phyloP scores from a whole-genome alignment of 2,888 invertebrate species.

The Tenthredo distinguenda region DNA sequence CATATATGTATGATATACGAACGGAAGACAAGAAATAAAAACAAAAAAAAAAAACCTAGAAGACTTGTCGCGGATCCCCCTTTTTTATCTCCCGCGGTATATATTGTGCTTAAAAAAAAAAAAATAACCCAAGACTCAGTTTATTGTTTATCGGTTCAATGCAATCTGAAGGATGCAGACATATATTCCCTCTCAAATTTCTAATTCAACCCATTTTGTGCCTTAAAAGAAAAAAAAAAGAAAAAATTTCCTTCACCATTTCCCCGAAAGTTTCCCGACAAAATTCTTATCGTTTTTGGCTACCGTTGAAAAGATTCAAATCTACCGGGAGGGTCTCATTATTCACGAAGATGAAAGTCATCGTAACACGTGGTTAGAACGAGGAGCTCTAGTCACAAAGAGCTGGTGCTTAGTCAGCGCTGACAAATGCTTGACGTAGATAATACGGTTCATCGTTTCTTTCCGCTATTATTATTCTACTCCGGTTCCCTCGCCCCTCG shows the following conservation, averaged over 20 bases:
- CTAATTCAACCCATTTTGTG: not conserved
- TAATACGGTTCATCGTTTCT: not conserved
- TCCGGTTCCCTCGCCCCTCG: not conserved
- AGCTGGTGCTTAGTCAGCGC: constrained; percentile 10
- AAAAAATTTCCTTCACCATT: not conserved
- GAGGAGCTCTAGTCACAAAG: not conserved
- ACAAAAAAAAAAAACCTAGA: not conserved
- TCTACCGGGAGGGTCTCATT: not conserved
- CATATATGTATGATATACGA: not conserved
- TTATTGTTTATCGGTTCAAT: not conserved
- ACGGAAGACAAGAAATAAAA: not conserved
- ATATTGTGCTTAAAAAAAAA: not conserved
- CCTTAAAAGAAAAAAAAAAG: not conserved
- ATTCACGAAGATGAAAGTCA: not conserved
- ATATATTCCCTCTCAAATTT: not conserved
- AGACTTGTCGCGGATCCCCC: not conserved
- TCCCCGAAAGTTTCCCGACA: not conserved
- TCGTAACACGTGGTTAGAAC: not conserved
- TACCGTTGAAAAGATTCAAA: not conserved
- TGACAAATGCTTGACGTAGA: constrained; percentile 16
- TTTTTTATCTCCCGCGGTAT: not conserved
- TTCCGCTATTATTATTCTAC: not conserved
- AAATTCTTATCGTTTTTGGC: not conserved
- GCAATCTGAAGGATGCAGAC: not conserved
- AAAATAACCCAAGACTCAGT: not conserved